Base-by-base conservation (phyloP, 2,888 invertebrate genomes). In the Isoperla grammatica region DNA sequence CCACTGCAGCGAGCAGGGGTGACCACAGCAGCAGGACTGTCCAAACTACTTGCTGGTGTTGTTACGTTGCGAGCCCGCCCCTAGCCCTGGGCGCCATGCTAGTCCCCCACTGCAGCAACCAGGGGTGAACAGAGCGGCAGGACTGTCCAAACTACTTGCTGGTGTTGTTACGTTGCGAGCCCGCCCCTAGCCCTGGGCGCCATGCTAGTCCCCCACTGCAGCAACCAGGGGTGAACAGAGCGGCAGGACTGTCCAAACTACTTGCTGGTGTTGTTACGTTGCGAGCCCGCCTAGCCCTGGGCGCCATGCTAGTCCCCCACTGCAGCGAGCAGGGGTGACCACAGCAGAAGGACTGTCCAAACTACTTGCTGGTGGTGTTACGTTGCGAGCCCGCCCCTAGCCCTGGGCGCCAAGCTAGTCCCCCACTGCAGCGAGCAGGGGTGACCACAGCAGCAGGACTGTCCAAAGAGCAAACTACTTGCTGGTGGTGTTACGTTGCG, bases 401-500 rank as follows among this genome's bases (percentile, higher is more conserved):
- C 45, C 19, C 5, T 5, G 17, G 45, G 45, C 45, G 17, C 15
- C 45, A 15, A 8, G 5, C 15, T 45, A 8, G 13, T 11, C 45
- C 15, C 3, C 29, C 29, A 29, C 29, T 29, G 29, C 29, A 29
- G 29, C 29, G 8, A 12, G 3, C 15, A 40, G 40, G 40, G 40
- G 40, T 40, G 15, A 6, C 5, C 40, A 40, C 6, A 37, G 37
- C 37, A 40, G 15, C 40, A 40, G n/a, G 40, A 40, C 3, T 40
- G 40, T 40, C 3, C 29, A 29, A 4, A 29, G n/a, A n/a, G n/a
- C n/a, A n/a, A n/a, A n/a, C 29, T 8, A 6, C 29, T 4, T 29
- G 8, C 29, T n/a, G n/a, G n/a, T n/a, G n/a, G n/a, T n/a, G 73
- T 71, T 73, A 70, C 22, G 61, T 63, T 56, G 61, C 61, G 15